Base-by-base conservation (phyloP, 2,888 invertebrate species). In the Oxystoma pomonae region DNA sequence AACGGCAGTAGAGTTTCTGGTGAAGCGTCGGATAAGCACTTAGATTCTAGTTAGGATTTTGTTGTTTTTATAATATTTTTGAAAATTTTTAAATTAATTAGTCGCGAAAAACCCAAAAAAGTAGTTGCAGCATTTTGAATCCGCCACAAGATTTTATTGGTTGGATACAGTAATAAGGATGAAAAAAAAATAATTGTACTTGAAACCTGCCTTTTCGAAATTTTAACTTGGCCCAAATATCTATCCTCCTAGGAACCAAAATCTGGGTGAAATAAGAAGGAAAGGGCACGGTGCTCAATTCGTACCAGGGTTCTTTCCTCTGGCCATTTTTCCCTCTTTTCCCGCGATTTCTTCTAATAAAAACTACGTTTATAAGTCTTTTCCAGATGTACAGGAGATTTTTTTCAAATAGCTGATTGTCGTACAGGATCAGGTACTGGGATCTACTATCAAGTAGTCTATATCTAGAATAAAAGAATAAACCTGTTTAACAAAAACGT, bases 341-440 rank as follows among this genome's bases (percentile, higher is more conserved):
- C 2, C 75, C 65, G 57, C 66, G 79, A 71, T 86, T 86, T 69
- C 84, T 83, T 57, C 85, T 84, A 16, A 93, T 80, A 69, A 93
- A 93, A 5, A 92, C 77, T 0, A 90, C 87, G 70, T 90, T 89
- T 17, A 92, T 85, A 57, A 92, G 86, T 66, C 89, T 83, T 66
- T 87, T 89, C 93, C 93, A 93, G 16, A 93, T 76, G 71, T 89
- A 89, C 71, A 88, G 84, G 66, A 90, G 80, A 2, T 88, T 84
- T 67, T 84, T 82, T 59, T 83, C 81, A 71, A 91, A 88, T 1
- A 93, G 80, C 2, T 90, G 81, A 63, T 83, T 80, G 76, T 93
- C 91, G 75, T 90, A 83, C 0, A 92, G 80, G 63, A 92, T 77
- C 50, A 93, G 80, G 73, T 87, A 92, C 69, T 87, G 88, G 0